Percentiles rank a stretch among this genome's conserved stretches.
These are phyloP conservation scores for Heliconius melpomene DNA, from an alignment of 1,140 invertebrate genomes.

Conservation along the genomic window DNA sequence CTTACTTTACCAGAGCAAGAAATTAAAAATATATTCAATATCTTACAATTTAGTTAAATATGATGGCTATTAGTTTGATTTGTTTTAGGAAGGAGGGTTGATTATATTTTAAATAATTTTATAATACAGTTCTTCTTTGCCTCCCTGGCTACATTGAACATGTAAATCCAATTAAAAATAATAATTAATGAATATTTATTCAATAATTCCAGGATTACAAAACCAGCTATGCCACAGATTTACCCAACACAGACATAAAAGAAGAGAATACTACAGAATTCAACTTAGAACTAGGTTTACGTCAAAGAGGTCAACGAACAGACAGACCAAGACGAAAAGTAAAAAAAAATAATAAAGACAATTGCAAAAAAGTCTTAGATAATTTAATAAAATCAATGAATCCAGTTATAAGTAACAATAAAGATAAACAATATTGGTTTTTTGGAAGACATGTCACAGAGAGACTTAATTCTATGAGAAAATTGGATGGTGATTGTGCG, in stretches of 20 bases:
- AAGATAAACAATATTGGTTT: slow-evolving; percentile 60
- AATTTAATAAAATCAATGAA: slow-evolving; percentile 59
- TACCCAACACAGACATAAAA: slow-evolving; percentile 47
- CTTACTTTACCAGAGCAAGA: no score
- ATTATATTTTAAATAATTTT: no score
- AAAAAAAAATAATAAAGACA: slow-evolving; percentile 38
- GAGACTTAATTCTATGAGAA: slow-evolving; percentile 62
- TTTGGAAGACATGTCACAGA: slow-evolving; percentile 66
- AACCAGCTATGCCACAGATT: slow-evolving; percentile 25
- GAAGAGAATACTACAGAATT: slow-evolving; percentile 41
- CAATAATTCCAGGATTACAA: slow-evolving; percentile 42
- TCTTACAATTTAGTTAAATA: no score
- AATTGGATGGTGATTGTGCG: slow-evolving; percentile 57
- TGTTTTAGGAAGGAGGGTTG: no score
- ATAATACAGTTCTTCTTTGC: no score
- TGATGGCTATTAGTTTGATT: no score
- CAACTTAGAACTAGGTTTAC: slow-evolving; percentile 46
- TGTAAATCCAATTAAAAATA: no score
- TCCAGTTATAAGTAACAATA: slow-evolving; percentile 37
- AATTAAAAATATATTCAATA: no score
- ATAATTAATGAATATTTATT: slow-evolving; percentile 4
- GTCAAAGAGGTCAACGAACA: slow-evolving; percentile 58
- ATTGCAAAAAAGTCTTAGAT: slow-evolving; percentile 61
- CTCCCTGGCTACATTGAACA: no score
- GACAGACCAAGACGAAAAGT: slow-evolving; percentile 53